These are phyloP conservation scores for Rhysida immarginata DNA, from an alignment of 1,140 invertebrate species.

Conservation along the genomic window DNA sequence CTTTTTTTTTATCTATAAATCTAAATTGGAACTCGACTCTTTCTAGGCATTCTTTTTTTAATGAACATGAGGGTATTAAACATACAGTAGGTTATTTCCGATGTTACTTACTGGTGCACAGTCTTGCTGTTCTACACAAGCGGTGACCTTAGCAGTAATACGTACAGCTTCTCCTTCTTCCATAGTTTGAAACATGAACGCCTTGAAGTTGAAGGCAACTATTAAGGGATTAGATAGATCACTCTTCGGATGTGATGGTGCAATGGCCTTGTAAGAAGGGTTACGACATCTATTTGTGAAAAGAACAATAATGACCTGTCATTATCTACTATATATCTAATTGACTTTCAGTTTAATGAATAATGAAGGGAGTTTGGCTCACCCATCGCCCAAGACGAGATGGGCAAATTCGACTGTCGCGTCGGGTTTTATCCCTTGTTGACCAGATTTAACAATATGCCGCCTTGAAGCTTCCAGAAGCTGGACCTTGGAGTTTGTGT, in stretches of 20 bases:
- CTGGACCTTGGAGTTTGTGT: not conserved
- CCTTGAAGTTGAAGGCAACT: conserved; percentile 40
- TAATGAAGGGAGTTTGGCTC: not conserved
- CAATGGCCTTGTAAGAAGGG: conserved; percentile 33
- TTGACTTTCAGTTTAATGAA: too few species aligned
- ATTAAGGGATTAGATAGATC: conserved; percentile 28
- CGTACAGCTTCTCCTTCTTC: conserved; percentile 42
- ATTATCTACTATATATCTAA: too few species aligned
- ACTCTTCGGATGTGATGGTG: conserved; percentile 34
- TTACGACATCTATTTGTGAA: conserved; percentile 38
- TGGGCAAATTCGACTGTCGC: conserved; percentile 6
- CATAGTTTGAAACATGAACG: conserved; percentile 52
- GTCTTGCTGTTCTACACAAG: conserved; percentile 41
- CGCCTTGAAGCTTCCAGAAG: not conserved
- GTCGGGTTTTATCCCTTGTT: not conserved
- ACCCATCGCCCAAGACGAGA: conserved; percentile 14
- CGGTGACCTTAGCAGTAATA: conserved; percentile 41
- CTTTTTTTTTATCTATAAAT: too few species aligned
- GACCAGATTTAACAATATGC: not conserved
- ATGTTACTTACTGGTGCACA: conserved; percentile 29
- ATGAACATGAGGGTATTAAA: too few species aligned
- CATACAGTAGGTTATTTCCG: too few species aligned
- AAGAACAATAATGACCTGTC: too few species aligned
- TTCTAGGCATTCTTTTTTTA: too few species aligned
- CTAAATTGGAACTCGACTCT: too few species aligned